Conservation (phyloP, 2,797 vertebrate species). For the Centroberyx gerrardi region DNA sequence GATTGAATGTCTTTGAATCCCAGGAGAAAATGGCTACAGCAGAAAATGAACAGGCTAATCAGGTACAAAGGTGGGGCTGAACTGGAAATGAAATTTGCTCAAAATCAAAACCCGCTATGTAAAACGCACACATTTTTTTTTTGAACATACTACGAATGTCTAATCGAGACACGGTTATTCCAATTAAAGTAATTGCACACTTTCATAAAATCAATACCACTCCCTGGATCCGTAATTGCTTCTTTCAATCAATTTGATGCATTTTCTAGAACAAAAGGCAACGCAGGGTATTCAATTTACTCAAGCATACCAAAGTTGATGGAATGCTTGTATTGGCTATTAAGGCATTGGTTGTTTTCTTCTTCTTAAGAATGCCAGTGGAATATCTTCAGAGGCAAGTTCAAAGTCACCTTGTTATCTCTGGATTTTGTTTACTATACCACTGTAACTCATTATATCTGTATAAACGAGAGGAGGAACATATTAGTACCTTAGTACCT, state of each 20-base stretch:
- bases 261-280: constrained; percentile 85
- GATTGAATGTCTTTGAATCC: constrained; percentile 58
- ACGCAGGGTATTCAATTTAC: constrained; percentile 84
- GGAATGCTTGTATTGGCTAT: constrained; percentile 84
- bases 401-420: constrained; percentile 86
- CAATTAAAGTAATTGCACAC: constrained; percentile 85
- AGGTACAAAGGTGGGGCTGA: constrained; percentile 61
- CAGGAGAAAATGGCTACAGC: constrained; percentile 52
- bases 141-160: constrained; percentile 68
- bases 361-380: constrained; percentile 71
- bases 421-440: constrained; percentile 73
- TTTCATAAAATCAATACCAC: constrained; percentile 84
- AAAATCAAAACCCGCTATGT: constrained; percentile 75
- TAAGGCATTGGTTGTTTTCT: constrained; percentile 80
- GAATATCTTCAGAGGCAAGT: constrained; percentile 76
- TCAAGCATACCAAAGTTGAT: constrained; percentile 84
- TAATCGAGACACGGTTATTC: constrained; percentile 81
- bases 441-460: constrained; percentile 80
- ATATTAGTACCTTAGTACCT: constrained; percentile 60
- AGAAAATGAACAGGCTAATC: constrained; percentile 72
- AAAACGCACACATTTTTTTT: constrained; percentile 67
- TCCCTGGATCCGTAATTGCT: constrained; percentile 81
- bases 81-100: constrained; percentile 75
- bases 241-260: constrained; percentile 86
- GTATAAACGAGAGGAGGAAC: constrained; percentile 58